phyloP scores from a whole-genome alignment of 2,113 vertebrate genomes.

The Numenius arquata region DNA sequence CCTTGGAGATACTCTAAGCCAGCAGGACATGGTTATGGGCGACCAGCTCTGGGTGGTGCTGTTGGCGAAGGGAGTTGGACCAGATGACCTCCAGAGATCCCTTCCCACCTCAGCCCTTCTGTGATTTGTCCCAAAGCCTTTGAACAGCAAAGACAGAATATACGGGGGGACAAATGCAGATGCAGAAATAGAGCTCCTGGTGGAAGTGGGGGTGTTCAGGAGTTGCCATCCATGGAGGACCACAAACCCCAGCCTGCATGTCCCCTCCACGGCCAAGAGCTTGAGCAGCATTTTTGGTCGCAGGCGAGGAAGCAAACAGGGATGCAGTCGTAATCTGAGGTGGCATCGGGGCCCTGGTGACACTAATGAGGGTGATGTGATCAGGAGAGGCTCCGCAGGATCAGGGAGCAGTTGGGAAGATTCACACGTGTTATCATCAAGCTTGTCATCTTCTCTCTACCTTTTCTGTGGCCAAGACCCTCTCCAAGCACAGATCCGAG shows the following conservation, averaged over 20 bases:
- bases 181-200: neutral
- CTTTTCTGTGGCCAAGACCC: neutral
- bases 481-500: neutral
- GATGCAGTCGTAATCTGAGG: neutral
- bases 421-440: fast-evolving
- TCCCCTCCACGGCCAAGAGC: neutral
- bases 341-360: fast-evolving
- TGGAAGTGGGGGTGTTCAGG: neutral
- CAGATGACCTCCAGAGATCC: neutral
- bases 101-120: neutral
- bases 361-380: neutral
- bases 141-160: neutral
- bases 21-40: neutral
- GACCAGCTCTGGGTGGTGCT: neutral
- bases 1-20: neutral
- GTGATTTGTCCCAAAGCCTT: neutral
- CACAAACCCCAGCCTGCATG: fast-evolving
- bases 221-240: neutral
- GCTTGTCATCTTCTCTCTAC: neutral
- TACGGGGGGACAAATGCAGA: neutral
- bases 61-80: neutral
- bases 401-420: fast-evolving
- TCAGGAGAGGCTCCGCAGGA: neutral
- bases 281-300: neutral
- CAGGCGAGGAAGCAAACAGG: neutral